A percentile compares a stretch with the other conserved stretches of the same genome.
Evolutionary conservation across 2,113 vertebrate species (phyloP).

Genomic region (Pachyramphus minor): DNA sequence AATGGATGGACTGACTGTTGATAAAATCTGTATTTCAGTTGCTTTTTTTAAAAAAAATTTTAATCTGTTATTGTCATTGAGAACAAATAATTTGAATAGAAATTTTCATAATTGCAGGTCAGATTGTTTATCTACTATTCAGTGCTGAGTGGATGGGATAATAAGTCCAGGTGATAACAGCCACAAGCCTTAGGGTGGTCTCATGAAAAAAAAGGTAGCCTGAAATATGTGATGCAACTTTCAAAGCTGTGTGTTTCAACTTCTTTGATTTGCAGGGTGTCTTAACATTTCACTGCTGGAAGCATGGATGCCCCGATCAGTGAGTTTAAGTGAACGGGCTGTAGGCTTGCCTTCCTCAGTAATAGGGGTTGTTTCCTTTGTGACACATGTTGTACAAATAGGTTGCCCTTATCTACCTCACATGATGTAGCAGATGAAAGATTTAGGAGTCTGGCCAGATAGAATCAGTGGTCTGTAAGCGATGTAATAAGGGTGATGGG

Average conservation of each 20-base stretch:
- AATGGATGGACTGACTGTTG: neutral
- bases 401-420: fast-evolving
- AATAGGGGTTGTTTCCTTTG: neutral
- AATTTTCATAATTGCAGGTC: neutral
- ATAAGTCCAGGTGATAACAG: neutral
- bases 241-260: neutral
- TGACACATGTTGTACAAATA: neutral
- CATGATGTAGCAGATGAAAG: neutral
- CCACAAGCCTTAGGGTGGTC: neutral
- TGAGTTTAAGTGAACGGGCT: neutral
- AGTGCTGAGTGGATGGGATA: neutral
- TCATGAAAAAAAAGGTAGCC: neutral
- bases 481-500: neutral
- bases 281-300: neutral
- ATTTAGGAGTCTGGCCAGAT: neutral
- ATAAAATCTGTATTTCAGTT: neutral
- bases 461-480: neutral
- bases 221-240: neutral
- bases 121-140: neutral
- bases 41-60: too few species aligned
- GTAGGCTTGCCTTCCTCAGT: neutral
- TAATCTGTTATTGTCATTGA: neutral
- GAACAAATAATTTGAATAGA: neutral
- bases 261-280: neutral
- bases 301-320: neutral